phyloP scores from a whole-genome alignment of 2,888 invertebrate genomes.

The Tigriopus californicus region DNA sequence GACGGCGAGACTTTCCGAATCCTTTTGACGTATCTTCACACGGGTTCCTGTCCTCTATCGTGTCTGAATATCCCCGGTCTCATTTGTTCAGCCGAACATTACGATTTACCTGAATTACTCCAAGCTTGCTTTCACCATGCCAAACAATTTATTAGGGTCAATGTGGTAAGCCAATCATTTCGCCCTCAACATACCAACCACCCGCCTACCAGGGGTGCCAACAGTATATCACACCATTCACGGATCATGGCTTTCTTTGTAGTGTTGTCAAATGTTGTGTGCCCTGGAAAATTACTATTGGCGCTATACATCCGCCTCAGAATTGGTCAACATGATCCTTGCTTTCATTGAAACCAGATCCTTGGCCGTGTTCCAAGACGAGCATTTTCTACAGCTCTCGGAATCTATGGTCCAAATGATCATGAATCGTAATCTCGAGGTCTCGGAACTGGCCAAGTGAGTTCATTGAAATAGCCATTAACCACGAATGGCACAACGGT shows the following conservation, averaged over 20 bases:
- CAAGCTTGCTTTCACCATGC: slow-evolving; percentile 91
- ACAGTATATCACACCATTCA: no score
- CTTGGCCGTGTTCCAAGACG: slow-evolving; percentile 46
- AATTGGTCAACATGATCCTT: slow-evolving; percentile 80
- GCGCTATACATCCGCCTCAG: slow-evolving; percentile 82
- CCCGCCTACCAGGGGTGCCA: no score
- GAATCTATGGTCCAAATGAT: slow-evolving; percentile 90
- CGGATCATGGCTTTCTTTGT: slow-evolving; percentile 20
- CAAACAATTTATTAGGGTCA: slow-evolving; percentile 75
- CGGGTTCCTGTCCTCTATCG: slow-evolving; percentile 74
- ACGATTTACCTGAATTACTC: slow-evolving; percentile 71
- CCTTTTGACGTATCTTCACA: slow-evolving; percentile 73
- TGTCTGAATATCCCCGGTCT: slow-evolving; percentile 80
- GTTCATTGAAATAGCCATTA: background rate
- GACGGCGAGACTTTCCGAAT: slow-evolving; percentile 83
- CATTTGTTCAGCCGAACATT: slow-evolving; percentile 83
- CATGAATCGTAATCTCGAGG: slow-evolving; percentile 73
- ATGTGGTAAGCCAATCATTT: slow-evolving; percentile 32
- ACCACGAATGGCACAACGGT: background rate
- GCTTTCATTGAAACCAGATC: slow-evolving; percentile 59
- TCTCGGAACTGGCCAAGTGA: slow-evolving; percentile 60
- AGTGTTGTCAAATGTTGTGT: slow-evolving; percentile 78
- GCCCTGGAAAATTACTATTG: slow-evolving; percentile 84
- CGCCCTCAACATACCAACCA: background rate
- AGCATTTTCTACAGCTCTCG: slow-evolving; percentile 66